phyloP scores from a whole-genome alignment of 2,797 vertebrate genomes.

The Acipenser transmontanus region DNA sequence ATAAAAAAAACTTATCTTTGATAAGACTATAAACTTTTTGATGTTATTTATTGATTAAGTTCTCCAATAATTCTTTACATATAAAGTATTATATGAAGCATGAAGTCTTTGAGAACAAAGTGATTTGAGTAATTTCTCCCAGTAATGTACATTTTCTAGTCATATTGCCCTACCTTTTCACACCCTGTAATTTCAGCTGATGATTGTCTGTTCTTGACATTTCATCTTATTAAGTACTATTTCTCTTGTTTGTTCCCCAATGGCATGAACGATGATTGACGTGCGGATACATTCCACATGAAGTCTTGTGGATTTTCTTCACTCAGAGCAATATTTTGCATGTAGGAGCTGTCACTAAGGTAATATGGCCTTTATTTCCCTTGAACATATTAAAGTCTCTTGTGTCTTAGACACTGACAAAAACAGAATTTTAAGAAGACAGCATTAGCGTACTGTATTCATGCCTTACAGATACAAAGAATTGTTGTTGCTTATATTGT shows the following conservation, averaged over 20 bases:
- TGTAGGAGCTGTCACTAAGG: constrained; percentile 28
- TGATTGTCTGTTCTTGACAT: constrained; percentile 29
- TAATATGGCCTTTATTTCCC: constrained; percentile 21
- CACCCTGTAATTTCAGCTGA: constrained; percentile 25
- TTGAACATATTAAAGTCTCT: constrained; percentile 5
- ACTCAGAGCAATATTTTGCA: constrained; percentile 22
- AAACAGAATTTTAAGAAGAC: constrained; percentile 23
- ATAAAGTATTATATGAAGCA: background rate
- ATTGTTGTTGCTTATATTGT: background rate
- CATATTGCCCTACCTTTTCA: constrained; percentile 18
- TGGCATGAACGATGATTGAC: constrained; percentile 35
- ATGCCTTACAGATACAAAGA: background rate
- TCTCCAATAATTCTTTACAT: background rate
- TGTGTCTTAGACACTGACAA: constrained; percentile 7
- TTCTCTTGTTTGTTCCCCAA: constrained; percentile 34
- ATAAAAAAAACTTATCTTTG: too few relatives aligned
- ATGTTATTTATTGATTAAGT: too few relatives aligned
- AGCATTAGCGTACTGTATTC: background rate
- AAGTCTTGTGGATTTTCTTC: constrained; percentile 28
- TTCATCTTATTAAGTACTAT: constrained; percentile 40
- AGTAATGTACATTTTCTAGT: too few relatives aligned
- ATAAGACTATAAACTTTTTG: too few relatives aligned
- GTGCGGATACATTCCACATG: constrained; percentile 29
- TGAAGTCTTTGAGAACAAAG: too few relatives aligned
- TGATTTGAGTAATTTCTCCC: too few relatives aligned